Percentiles rank a stretch among this genome's conserved stretches.
phyloP scores from a whole-genome alignment of 2,888 invertebrate genomes.

The Apodemia hepburni region DNA sequence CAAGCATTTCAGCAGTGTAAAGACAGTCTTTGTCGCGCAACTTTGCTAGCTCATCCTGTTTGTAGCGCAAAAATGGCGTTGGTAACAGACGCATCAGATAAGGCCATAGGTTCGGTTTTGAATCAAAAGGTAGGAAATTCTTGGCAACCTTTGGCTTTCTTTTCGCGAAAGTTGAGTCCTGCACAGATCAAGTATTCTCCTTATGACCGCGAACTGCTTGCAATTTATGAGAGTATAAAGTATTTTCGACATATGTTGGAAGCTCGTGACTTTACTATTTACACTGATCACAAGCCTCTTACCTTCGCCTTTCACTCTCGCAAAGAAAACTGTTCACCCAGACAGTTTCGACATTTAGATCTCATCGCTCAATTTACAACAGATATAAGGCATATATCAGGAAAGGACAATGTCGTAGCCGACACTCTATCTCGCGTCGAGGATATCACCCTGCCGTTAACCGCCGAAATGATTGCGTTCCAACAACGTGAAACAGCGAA shows the following conservation, averaged over 20 bases:
- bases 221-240: constrained; percentile 1
- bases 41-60: constrained; percentile 43
- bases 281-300: neutral
- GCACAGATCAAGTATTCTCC: neutral
- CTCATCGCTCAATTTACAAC: constrained; percentile 3
- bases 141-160: neutral
- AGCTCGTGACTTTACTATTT: neutral
- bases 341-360: constrained; percentile 2
- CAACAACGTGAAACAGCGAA: neutral
- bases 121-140: neutral
- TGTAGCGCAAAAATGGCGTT: constrained; percentile 37
- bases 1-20: constrained; percentile 37
- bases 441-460: neutral
- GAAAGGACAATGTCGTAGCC: constrained; percentile 1
- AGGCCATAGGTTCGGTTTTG: constrained; percentile 1
- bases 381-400: constrained; percentile 1
- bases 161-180: neutral
- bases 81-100: constrained; percentile 45
- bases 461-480: neutral
- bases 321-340: neutral
- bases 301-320: neutral
- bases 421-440: constrained; percentile 4
- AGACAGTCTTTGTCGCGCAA: constrained; percentile 35
- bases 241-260: constrained; percentile 2
- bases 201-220: constrained; percentile 1